A percentile compares a stretch with the other conserved stretches of the same genome.
phyloP scores from a whole-genome alignment of 2,797 vertebrate species.

The Pseudochromis fuscus region DNA sequence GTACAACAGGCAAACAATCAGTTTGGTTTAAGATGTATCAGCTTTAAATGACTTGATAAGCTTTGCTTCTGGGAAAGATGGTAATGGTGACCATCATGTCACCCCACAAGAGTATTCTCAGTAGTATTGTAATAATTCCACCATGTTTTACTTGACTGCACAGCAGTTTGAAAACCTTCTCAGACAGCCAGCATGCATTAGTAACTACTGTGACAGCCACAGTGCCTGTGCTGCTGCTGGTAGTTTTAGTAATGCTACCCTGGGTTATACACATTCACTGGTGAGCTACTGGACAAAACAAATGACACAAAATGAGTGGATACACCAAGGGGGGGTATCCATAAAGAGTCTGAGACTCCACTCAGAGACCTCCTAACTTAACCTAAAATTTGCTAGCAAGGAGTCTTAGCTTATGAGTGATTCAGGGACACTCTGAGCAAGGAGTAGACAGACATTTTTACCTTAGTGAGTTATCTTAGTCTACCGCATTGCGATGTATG shows the following conservation, averaged over 20 bases:
- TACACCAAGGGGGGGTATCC: too few relatives aligned
- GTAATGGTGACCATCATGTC: slow-evolving; percentile 8
- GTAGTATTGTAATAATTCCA: not conserved
- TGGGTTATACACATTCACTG: not conserved
- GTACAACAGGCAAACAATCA: slow-evolving; percentile 22
- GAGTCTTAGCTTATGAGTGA: too few relatives aligned
- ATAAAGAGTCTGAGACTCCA: too few relatives aligned
- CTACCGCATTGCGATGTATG: too few relatives aligned
- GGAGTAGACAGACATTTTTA: too few relatives aligned
- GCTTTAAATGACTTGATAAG: slow-evolving; percentile 26
- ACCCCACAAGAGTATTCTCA: too few relatives aligned
- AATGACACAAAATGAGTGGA: slow-evolving; percentile 1
- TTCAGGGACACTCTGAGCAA: too few relatives aligned
- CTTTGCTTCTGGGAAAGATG: slow-evolving; percentile 17
- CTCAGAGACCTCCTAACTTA: too few relatives aligned
- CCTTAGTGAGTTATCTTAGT: too few relatives aligned
- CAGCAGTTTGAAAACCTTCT: slow-evolving; percentile 15
- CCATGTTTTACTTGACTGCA: slow-evolving; percentile 13
- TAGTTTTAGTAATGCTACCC: not conserved
- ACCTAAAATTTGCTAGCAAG: too few relatives aligned
- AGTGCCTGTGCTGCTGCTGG: not conserved
- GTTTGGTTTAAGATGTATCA: slow-evolving; percentile 18
- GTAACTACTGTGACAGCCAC: slow-evolving; percentile 16
- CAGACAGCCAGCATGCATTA: slow-evolving; percentile 30
- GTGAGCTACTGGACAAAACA: slow-evolving; percentile 11